Base-by-base conservation (phyloP, 2,888 invertebrate species). In the Galerucella nymphaeae region DNA sequence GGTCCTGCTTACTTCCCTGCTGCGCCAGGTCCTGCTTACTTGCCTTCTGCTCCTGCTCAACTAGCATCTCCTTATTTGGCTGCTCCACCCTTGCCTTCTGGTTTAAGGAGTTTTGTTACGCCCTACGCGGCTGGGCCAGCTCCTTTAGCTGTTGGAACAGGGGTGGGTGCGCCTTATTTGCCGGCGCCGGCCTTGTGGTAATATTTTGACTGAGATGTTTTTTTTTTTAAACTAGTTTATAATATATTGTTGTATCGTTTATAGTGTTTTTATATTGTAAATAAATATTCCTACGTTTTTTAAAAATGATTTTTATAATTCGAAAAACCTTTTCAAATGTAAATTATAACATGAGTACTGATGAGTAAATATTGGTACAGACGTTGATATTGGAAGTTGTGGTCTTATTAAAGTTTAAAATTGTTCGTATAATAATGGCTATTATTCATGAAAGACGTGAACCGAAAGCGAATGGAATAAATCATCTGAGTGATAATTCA, bases 131-230 rank as follows among this genome's bases (percentile, higher is more conserved):
- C 66, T 16, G 70, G 71, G 55, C 72, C 75, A 62, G 75, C 75
- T 68, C 73, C 72, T 11, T 23, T 74, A 68, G 73, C 71, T 38
- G 66, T 72, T 53, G 72, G 70, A 18, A 82, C 83, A 67, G 81
- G 81, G 66, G 73, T 77, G 16, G 76, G 79, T 13, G 70, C 74
- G 30, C 76, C 76, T 10, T 74, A 69, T 55, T 59, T 62, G 45
- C 77, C 79, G 16, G 79, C 80, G 10, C 75, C 75, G 65, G 73
- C 76, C 48, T 62, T 55, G 38, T 71, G 73, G 66, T 48, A 75
- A 76, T 72, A 76, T 71, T 45, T 14, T 66, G 71, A 71, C 75
- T 75, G 75, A 73, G n/a, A n/a, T n/a, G n/a, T 62, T 6, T 4
- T 18, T 42, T 58, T 62, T 20, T 66, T 59, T 64, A 53, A 30